Evolutionary conservation across 2,888 invertebrate genomes (phyloP).

Genomic region (Yponomeuta malinellus): DNA sequence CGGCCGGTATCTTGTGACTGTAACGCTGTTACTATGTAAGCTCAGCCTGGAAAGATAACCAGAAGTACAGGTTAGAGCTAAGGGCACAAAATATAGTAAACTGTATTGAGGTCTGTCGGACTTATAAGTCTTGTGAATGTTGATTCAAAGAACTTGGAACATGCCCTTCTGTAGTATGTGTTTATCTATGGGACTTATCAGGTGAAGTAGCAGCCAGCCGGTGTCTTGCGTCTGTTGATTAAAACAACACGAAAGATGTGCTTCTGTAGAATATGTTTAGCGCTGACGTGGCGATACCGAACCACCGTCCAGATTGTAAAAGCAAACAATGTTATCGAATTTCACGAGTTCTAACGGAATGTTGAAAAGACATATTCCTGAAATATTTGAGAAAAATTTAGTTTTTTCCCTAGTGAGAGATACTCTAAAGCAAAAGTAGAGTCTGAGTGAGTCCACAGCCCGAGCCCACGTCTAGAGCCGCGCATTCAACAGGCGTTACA

Average conservation of each 20-base stretch:
- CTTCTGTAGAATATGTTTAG: background rate
- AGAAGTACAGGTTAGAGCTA: background rate
- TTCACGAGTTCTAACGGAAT: background rate
- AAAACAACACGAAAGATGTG: background rate
- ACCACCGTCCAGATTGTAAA: background rate
- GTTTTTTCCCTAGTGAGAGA: too few species aligned
- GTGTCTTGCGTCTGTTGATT: background rate
- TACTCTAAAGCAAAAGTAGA: too few species aligned
- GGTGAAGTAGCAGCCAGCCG: too few species aligned
- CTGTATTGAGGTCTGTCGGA: too few species aligned
- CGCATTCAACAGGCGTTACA: constrained; percentile 21
- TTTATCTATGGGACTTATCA: background rate
- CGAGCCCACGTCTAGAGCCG: background rate
- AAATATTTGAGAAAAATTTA: background rate
- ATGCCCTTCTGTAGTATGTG: background rate
- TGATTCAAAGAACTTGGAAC: background rate
- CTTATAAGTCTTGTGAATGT: too few species aligned
- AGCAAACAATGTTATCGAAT: background rate
- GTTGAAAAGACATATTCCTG: background rate
- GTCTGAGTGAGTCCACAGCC: too few species aligned
- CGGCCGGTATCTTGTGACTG: background rate
- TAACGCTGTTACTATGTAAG: background rate
- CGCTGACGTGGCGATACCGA: background rate
- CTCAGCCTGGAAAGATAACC: background rate
- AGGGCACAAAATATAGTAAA: too few species aligned